Conservation (phyloP, 1,140 invertebrate species). For the Gryon sp. region DNA sequence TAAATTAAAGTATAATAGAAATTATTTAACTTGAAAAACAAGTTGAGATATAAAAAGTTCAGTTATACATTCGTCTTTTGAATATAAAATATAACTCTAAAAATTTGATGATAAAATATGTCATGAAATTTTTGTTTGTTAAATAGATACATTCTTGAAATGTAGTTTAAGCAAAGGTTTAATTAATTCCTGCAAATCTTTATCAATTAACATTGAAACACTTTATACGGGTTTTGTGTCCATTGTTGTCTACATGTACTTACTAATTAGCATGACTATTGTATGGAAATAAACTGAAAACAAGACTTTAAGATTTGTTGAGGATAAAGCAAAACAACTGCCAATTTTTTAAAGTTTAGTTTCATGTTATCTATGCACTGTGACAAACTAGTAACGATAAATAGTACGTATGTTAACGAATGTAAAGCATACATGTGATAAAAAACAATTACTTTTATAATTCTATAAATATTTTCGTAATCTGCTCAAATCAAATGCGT, state of each 20-base stretch:
- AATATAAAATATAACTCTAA: too few relatives aligned
- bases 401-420: background rate
- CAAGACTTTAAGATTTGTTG: slow-evolving; percentile 36
- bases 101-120: too few relatives aligned
- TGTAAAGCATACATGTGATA: too few relatives aligned
- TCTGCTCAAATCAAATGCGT: too few relatives aligned
- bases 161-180: slow-evolving; percentile 21
- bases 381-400: background rate
- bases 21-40: too few relatives aligned
- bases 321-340: slow-evolving; percentile 25
- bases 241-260: slow-evolving; percentile 37
- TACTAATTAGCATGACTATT: slow-evolving; percentile 49
- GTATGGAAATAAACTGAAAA: slow-evolving; percentile 51
- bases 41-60: too few relatives aligned
- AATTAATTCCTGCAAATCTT: slow-evolving; percentile 42
- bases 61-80: too few relatives aligned
- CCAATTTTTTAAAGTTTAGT: background rate
- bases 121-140: too few relatives aligned
- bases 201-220: slow-evolving; percentile 50
- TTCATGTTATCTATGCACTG: too few relatives aligned
- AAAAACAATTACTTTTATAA: too few relatives aligned
- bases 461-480: too few relatives aligned
- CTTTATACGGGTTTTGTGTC: slow-evolving; percentile 26
- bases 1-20: too few relatives aligned
- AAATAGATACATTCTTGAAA: slow-evolving; percentile 4